These are phyloP conservation scores for Aselliscus stoliczkanus DNA, from an alignment of 2,797 vertebrate genomes.

Conservation along the genomic window DNA sequence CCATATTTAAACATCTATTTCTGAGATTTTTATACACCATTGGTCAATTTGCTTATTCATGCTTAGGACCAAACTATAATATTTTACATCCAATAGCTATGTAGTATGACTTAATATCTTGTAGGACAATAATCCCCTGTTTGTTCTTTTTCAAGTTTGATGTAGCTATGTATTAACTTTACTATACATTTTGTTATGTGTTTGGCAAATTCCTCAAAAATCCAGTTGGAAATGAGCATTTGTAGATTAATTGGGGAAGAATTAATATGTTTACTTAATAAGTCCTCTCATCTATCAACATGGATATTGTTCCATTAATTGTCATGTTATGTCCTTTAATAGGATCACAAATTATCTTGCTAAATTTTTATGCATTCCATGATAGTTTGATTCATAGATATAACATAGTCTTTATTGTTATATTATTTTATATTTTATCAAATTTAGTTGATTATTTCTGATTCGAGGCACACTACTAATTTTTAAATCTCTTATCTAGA, in stretches of 20 bases:
- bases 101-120: neutral
- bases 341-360: neutral
- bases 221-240: neutral
- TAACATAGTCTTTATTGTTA: neutral
- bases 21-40: neutral
- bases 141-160: neutral
- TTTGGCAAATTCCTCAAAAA: constrained; percentile 1
- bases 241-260: neutral
- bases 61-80: neutral
- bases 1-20: neutral
- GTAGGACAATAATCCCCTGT: neutral
- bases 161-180: neutral
- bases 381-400: neutral
- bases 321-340: neutral
- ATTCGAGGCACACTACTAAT: neutral
- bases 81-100: neutral
- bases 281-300: neutral
- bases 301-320: neutral
- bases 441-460: neutral
- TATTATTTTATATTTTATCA: neutral
- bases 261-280: neutral
- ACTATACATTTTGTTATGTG: neutral
- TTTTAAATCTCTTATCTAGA: neutral
- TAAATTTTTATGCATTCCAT: neutral
- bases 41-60: neutral